These are phyloP conservation scores for Cactoblastis cactorum DNA, from an alignment of 2,888 invertebrate species.

Conservation along the genomic window DNA sequence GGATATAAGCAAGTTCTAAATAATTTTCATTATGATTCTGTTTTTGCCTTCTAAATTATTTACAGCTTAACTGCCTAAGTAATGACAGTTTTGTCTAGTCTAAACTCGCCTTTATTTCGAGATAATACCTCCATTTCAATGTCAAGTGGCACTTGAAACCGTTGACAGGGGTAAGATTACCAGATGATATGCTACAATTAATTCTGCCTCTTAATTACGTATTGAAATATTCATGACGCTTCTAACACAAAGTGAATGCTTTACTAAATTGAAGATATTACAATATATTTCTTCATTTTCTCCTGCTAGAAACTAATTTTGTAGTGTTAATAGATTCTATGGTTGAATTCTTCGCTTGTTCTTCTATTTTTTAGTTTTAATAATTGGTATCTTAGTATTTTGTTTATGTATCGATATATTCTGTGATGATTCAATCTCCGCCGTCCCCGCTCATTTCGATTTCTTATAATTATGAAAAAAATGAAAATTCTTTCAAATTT, in stretches of 20 bases:
- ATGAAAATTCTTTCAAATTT: neutral
- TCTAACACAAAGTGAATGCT: constrained; percentile 25
- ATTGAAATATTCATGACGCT: constrained; percentile 33
- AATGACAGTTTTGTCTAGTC: neutral
- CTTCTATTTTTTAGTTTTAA: no score
- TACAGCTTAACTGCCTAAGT: neutral
- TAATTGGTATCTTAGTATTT: no score
- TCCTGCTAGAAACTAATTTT: neutral
- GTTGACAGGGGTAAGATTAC: constrained; percentile 24
- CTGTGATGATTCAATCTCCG: no score
- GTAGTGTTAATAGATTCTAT: neutral
- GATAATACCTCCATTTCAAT: constrained; percentile 1
- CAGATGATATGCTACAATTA: constrained; percentile 20
- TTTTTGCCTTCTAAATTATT: no score
- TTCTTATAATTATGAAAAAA: no score
- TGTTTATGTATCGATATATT: no score
- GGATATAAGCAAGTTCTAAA: no score
- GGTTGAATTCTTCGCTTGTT: neutral
- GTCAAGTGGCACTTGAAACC: constrained; percentile 11
- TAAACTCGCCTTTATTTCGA: neutral
- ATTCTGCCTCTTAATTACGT: constrained; percentile 28
- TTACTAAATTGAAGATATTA: constrained; percentile 15
- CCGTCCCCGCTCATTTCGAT: no score
- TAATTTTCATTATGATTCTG: no score
- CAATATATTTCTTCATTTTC: neutral